Conservation (phyloP, 2,888 invertebrate genomes). For the Spilarctia lutea region DNA sequence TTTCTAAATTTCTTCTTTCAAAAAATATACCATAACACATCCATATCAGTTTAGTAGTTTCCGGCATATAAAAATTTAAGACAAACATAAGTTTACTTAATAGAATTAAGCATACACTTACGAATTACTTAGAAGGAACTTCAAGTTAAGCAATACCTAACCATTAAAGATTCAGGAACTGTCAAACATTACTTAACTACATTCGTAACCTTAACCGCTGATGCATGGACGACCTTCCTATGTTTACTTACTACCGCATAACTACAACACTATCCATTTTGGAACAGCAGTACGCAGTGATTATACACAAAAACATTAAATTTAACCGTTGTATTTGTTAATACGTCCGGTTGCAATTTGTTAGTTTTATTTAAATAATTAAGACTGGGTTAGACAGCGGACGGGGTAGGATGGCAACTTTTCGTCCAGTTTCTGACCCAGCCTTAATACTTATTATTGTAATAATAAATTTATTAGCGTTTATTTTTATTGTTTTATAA, state of each 20-base stretch:
- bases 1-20: no score
- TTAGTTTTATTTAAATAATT: background rate
- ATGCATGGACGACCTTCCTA: conserved; percentile 42
- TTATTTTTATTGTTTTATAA: background rate
- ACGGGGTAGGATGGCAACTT: background rate
- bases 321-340: background rate
- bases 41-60: no score
- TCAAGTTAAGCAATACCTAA: background rate
- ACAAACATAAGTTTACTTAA: background rate
- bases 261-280: conserved; percentile 26
- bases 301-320: conserved; percentile 1
- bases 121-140: background rate
- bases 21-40: background rate
- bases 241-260: conserved; percentile 30
- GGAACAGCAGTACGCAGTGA: conserved; percentile 10
- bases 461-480: background rate
- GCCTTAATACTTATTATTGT: background rate
- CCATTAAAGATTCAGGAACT: conserved; percentile 15
- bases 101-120: background rate
- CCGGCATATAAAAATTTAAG: background rate
- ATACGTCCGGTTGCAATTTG: background rate
- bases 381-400: background rate
- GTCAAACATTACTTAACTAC: conserved; percentile 25
- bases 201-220: conserved; percentile 38
- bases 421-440: background rate